Evolutionary conservation across 2,113 vertebrate species (phyloP).

Genomic region (Siniperca chuatsi): DNA sequence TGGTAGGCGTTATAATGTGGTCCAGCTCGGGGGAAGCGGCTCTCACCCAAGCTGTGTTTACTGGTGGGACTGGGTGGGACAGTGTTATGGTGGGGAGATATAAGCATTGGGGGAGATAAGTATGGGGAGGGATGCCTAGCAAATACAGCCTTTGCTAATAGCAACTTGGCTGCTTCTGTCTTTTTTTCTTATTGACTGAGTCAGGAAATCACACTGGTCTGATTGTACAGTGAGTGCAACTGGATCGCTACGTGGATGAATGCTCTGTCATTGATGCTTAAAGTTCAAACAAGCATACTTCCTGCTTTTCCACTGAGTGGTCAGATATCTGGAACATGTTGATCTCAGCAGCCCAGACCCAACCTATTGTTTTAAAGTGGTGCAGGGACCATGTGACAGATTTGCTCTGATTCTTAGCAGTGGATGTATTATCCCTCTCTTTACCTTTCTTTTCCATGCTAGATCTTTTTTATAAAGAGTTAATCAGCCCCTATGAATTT

Average conservation of each 20-base stretch:
- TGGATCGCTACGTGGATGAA: constrained; percentile 38
- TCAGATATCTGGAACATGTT: constrained; percentile 42
- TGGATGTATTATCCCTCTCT: not conserved
- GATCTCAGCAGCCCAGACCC: constrained; percentile 25
- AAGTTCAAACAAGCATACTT: constrained; percentile 67
- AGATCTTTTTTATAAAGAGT: not conserved
- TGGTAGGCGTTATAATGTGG: constrained; percentile 42
- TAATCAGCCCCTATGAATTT: not conserved
- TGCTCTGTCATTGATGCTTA: constrained; percentile 51
- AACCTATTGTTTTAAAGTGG: not conserved
- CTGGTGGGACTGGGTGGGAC: constrained; percentile 70
- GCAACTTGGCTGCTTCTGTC: constrained; percentile 15
- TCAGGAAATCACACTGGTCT: constrained; percentile 37
- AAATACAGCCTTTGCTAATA: constrained; percentile 1
- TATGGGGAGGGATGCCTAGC: not conserved
- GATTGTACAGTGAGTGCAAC: constrained; percentile 60
- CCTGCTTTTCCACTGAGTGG: constrained; percentile 57
- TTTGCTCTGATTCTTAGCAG: not conserved
- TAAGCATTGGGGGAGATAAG: constrained; percentile 60
- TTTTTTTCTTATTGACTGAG: constrained; percentile 28
- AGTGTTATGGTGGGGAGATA: constrained; percentile 67
- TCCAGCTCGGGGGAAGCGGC: not conserved
- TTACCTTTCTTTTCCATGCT: not conserved
- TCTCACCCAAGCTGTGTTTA: constrained; percentile 65
- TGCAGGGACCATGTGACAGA: not conserved